Evolutionary conservation across 2,113 vertebrate species (phyloP), one percentile per base, ranked within the genome.

Genomic region (Lophius piscatorius): DNA sequence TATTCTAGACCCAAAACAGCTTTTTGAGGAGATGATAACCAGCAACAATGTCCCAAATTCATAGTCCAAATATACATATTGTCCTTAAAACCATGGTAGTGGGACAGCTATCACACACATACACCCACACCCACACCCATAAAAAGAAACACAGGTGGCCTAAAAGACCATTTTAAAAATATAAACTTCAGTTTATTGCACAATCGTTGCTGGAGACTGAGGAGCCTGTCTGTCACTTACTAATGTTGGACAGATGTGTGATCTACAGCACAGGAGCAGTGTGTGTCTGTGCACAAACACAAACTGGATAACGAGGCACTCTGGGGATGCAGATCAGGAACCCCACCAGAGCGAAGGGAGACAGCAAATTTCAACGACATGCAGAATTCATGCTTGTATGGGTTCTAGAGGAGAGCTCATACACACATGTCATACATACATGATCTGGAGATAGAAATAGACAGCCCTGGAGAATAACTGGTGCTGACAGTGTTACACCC

Each of bases 141-240:
- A 16, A 24, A 35, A 42, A 56, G 9, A 50, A 39, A 54, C 36
- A 64, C 7, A 23, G 3, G 33, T 17, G 16, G 2, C 70, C 17
- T 8, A 62, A 72, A 82, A 70, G 24, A 68, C 76, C 45, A 17
- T 2, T 84, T 86, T 89, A 90, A 89, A 92, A 92, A 92, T 91
- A 92, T 91, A 92, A 69, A 92, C 80, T 87, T 92, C 79, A 81
- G 83, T 92, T 90, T 92, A 92, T 92, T 92, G 90, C 90, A 92
- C 89, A 91, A 90, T 90, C 73, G 77, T 88, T 87, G 86, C 84
- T 87, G 90, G 88, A 89, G 87, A 83, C 85, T 76, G 63, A 78
- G 78, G 81, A 88, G 87, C 81, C 89, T 87, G 87, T 88, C 86
- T 87, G 83, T 86, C 73, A 82, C 18, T 13, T 48, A 23, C 41